Base-by-base conservation (phyloP, 2,113 vertebrate genomes). In the Mandrillus leucophaeus region DNA sequence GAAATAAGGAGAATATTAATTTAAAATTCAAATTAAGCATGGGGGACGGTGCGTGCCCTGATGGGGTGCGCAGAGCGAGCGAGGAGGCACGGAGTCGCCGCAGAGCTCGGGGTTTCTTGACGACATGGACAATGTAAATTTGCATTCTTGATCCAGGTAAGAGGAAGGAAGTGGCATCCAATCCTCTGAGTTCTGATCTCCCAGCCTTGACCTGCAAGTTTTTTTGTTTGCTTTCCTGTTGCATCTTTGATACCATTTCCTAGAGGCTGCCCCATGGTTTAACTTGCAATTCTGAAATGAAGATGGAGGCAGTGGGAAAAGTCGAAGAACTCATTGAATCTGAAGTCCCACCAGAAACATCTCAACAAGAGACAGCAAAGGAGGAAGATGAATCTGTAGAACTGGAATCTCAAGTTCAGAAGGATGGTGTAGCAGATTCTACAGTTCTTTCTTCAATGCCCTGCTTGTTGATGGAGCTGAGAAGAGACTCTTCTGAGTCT, bases 261-360 rank as follows among this genome's bases (percentile, higher is more conserved):
- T 48, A 93, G 95, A 97, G 88, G 72, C 70, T 52, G 98, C 98
- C 99, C 98, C 97, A 99, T 99, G 99, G 98, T 99, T 93, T 99
- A 99, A 98, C 97, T 98, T 88, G 97, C 98, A 98, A 97, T 96
- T 99, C 96, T 99, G 99, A 99, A 98, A 99, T 99, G 99, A 99
- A 99, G 99, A 99, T 99, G 99, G 99, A 99, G 98, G 99, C 99
- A 96, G 99, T 98, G 45, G 99, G 99, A 98, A 99, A 99, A 99
- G 97, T 99, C 92, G 99, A 99, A 98, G 99, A 99, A 98, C 99
- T 99, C 98, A 98, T 98, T 94, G 99, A 99, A 98, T 99, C 99
- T 14, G 99, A 99, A 98, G 98, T 98, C 95, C 98, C 99, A 64
- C 97, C 99, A 64, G 99, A 99, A 98, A 98, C 98, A 98, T 98